phyloP scores from a whole-genome alignment of 92 coral and sea anemone genomes.

The Porites lobata region DNA sequence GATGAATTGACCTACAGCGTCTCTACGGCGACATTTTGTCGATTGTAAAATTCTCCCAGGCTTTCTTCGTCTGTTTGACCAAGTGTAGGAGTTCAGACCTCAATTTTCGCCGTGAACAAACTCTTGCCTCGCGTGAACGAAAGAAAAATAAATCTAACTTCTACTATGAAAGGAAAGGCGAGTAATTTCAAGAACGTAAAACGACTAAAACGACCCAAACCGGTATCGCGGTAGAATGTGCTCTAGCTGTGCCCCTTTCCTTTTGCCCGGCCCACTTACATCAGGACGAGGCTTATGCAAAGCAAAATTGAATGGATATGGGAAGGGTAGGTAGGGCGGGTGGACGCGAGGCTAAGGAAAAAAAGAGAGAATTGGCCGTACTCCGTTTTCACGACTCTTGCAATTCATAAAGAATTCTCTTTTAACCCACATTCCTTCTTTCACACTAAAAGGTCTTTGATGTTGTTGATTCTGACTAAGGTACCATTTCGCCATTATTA shows the following conservation, averaged over 20 bases:
- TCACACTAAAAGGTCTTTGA: too few relatives aligned
- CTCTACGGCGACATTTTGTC: background rate
- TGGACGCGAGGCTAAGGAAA: too few relatives aligned
- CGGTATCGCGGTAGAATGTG: background rate
- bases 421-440: background rate
- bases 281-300: conserved; percentile 16
- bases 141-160: background rate
- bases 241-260: conserved; percentile 32
- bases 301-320: background rate
- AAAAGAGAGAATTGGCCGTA: too few relatives aligned
- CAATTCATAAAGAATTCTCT: background rate
- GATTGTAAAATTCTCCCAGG: conserved; percentile 2
- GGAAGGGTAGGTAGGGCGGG: background rate
- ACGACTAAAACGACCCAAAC: background rate
- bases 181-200: background rate
- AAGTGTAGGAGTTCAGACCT: background rate
- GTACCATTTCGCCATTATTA: too few relatives aligned
- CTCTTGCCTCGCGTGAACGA: background rate
- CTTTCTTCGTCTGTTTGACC: background rate
- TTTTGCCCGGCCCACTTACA: conserved; percentile 41
- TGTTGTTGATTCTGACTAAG: too few relatives aligned
- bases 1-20: background rate
- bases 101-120: background rate
- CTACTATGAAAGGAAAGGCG: background rate
- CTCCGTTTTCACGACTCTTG: background rate